Evolutionary conservation across 2,888 invertebrate genomes (phyloP).

Genomic region (Carabus problematicus): DNA sequence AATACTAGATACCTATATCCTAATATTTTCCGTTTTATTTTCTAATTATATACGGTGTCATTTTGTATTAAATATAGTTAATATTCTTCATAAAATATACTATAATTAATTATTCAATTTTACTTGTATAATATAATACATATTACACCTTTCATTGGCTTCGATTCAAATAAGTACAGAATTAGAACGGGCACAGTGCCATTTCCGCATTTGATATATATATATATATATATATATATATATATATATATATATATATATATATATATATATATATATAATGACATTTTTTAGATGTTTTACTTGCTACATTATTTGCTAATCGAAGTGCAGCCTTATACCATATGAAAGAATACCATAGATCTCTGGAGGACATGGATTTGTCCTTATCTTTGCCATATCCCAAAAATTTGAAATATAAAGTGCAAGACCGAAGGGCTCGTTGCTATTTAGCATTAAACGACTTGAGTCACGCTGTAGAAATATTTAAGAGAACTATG

Average conservation of each 20-base stretch:
- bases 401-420: conserved; percentile 75
- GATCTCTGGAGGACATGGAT: conserved; percentile 74
- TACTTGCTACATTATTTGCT: conserved; percentile 74
- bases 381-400: conserved; percentile 72
- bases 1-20: neutral
- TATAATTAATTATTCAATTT: neutral
- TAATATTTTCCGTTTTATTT: too few relatives aligned
- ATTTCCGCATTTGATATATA: too few relatives aligned
- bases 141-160: neutral
- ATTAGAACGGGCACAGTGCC: too few relatives aligned
- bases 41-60: conserved; percentile 19
- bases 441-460: conserved; percentile 74
- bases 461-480: conserved; percentile 68
- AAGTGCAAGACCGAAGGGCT: conserved; percentile 77
- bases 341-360: conserved; percentile 72
- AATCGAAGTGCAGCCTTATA: conserved; percentile 84
- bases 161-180: neutral
- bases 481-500: conserved; percentile 73
- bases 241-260: neutral
- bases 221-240: neutral
- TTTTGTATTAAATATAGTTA: neutral
- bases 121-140: neutral
- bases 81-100: neutral
- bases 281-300: conserved; percentile 59
- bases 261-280: neutral